These are phyloP conservation scores for Xyliphius kryptos DNA, from an alignment of 2,113 vertebrate genomes.

Conservation along the genomic window DNA sequence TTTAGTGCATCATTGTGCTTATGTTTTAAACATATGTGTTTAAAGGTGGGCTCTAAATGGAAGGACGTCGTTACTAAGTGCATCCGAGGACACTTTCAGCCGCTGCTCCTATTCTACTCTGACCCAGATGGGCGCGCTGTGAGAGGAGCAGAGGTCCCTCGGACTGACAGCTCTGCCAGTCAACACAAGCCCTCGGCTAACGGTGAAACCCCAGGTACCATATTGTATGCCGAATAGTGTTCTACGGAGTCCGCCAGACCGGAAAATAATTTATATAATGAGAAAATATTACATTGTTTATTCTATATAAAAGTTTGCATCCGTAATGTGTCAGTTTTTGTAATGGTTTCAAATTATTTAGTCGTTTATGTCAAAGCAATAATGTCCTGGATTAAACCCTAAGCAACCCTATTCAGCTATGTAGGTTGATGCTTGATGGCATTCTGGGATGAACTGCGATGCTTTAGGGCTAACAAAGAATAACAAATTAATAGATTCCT, in stretches of 20 bases:
- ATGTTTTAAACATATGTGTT: background rate
- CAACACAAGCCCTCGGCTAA: conserved; percentile 65
- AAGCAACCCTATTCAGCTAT: too few species aligned
- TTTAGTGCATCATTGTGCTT: background rate
- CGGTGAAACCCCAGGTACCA: conserved; percentile 74
- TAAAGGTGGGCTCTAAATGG: conserved; percentile 85
- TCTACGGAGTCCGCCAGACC: too few species aligned
- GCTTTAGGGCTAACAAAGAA: background rate
- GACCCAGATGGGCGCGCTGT: conserved; percentile 88
- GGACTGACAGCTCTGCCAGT: conserved; percentile 66
- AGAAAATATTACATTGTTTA: too few species aligned
- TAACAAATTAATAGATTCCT: background rate
- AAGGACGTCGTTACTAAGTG: conserved; percentile 95
- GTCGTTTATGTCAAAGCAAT: too few species aligned
- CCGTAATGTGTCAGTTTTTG: too few species aligned
- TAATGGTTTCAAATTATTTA: too few species aligned
- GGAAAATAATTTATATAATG: too few species aligned
- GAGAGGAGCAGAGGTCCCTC: conserved; percentile 72
- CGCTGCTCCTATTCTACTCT: conserved; percentile 88
- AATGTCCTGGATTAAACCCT: too few species aligned
- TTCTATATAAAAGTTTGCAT: too few species aligned
- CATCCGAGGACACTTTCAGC: conserved; percentile 90
- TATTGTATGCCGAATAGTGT: too few species aligned
- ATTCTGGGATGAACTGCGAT: too few species aligned
- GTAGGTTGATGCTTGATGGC: too few species aligned